Evolutionary conservation across 2,797 vertebrate species (phyloP).

Genomic region (Acrossocheilus fasciatus): DNA sequence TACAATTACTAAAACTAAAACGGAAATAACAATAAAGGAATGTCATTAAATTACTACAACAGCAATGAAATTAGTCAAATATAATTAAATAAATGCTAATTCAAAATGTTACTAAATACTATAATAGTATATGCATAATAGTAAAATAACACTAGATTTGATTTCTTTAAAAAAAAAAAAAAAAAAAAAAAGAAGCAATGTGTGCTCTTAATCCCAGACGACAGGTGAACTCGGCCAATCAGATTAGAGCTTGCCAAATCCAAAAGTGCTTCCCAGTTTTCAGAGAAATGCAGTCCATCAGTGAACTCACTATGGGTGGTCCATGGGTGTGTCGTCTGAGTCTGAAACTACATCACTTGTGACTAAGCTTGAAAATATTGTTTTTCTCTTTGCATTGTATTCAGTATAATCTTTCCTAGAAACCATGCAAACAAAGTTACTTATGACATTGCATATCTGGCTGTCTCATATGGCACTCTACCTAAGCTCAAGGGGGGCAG

Average conservation of each 20-base stretch:
- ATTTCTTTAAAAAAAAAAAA: background rate
- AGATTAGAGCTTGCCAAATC: background rate
- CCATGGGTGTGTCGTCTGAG: background rate
- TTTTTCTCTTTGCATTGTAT: background rate
- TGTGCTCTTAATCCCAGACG: background rate
- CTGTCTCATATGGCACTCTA: constrained; percentile 52
- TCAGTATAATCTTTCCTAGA: background rate
- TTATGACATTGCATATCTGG: background rate
- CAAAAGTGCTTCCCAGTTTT: background rate
- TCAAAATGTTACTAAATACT: background rate
- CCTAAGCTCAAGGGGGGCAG: constrained; percentile 69
- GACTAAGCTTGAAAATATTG: background rate
- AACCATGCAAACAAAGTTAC: constrained; percentile 18
- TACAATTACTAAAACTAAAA: background rate
- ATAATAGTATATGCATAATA: background rate
- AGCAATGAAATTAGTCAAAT: background rate
- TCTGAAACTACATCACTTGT: background rate
- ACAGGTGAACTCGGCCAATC: background rate
- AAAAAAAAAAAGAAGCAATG: background rate
- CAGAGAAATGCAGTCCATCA: background rate
- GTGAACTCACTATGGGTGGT: background rate
- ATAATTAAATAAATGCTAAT: background rate
- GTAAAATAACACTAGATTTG: background rate
- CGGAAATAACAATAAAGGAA: background rate
- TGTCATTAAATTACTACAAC: background rate